Conservation (phyloP, 1,140 invertebrate species). For the Trachymyrmex septentrionalis region DNA sequence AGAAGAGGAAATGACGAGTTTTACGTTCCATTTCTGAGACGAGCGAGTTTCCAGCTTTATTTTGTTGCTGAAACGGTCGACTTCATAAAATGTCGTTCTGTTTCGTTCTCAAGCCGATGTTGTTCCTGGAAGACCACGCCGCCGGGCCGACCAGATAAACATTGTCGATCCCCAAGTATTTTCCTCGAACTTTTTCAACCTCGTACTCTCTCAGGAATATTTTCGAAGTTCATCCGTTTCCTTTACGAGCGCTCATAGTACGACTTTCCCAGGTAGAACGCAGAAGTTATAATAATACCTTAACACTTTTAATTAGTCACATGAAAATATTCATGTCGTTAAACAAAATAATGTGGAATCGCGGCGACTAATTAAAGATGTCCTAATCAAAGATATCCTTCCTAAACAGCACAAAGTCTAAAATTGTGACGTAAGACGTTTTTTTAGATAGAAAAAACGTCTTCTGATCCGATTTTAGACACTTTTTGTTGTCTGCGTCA, state of each 20-base stretch:
- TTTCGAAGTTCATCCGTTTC: background rate
- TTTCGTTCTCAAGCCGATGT: background rate
- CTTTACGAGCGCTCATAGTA: background rate
- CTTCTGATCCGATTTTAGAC: no score
- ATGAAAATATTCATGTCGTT: no score
- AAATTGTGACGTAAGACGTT: no score
- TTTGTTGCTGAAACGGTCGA: slow-evolving; percentile 19
- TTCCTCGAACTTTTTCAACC: slow-evolving; percentile 24
- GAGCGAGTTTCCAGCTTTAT: background rate
- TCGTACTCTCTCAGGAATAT: background rate
- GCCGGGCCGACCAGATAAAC: background rate
- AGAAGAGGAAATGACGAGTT: background rate
- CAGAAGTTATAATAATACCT: no score
- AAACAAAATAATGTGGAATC: no score
- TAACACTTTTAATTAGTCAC: no score
- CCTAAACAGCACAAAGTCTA: no score
- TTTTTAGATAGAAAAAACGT: no score
- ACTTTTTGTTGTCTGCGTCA: no score
- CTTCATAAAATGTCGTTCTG: slow-evolving; percentile 13
- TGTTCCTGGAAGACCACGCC: background rate
- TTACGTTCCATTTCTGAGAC: background rate
- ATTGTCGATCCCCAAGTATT: slow-evolving; percentile 17
- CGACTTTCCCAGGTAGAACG: no score
- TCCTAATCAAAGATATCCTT: no score
- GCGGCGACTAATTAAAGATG: no score